Evolutionary conservation across 2,113 vertebrate genomes (phyloP).

Genomic region (Myotis davidii): DNA sequence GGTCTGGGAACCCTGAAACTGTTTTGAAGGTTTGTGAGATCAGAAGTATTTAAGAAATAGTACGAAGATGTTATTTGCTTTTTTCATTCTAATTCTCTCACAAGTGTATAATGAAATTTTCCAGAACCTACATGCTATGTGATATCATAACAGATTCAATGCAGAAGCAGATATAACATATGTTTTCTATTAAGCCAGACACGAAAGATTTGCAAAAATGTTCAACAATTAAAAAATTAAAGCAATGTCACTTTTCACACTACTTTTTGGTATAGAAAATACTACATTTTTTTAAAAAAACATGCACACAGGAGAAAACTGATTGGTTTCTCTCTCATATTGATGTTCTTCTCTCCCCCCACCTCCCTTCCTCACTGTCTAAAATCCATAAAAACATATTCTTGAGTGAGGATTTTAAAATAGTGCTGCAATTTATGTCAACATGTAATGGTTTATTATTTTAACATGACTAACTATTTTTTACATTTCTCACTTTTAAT

Average conservation of each 20-base stretch:
- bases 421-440: conserved; percentile 3
- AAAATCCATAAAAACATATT: no score
- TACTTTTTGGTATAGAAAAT: neutral
- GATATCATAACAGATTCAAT: conserved; percentile 40
- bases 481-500: conserved; percentile 20
- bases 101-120: conserved; percentile 16
- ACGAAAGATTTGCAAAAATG: neutral
- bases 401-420: no score
- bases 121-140: neutral
- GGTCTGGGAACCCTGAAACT: neutral
- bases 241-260: neutral
- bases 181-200: conserved; percentile 50
- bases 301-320: no score
- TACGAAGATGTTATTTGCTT: neutral
- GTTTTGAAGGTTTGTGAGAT: neutral
- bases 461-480: conserved; percentile 32
- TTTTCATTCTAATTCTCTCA: conserved; percentile 54
- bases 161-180: conserved; percentile 38
- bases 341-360: no score
- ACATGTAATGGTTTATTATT: neutral
- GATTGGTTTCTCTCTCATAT: no score
- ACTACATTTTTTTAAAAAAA: neutral
- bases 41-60: conserved; percentile 21
- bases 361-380: no score
- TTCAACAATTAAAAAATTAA: conserved; percentile 43